These are phyloP conservation scores for Balearica regulorum DNA, from an alignment of 2,797 vertebrate species.

Conservation along the genomic window DNA sequence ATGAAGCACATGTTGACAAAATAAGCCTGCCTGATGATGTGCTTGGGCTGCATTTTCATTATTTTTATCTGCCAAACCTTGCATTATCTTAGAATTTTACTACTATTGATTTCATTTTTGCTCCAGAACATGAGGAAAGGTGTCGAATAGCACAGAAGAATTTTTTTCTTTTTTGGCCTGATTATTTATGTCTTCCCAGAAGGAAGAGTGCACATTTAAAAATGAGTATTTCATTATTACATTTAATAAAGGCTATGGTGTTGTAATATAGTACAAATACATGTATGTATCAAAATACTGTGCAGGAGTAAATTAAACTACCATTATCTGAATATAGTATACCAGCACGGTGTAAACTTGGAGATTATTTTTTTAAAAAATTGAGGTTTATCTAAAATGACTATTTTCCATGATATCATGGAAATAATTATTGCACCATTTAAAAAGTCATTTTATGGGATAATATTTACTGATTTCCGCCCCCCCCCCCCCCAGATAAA, in stretches of 20 bases:
- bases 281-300: not conserved
- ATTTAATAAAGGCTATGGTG: not conserved
- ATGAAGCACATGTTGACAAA: constrained; percentile 44
- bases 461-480: not conserved
- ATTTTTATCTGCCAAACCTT: constrained; percentile 35
- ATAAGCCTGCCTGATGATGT: not conserved
- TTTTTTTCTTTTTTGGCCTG: not conserved
- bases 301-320: not conserved
- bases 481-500: too few species aligned
- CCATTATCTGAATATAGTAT: not conserved
- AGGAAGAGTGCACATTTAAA: not conserved
- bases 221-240: not conserved
- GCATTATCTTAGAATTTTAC: constrained; percentile 28
- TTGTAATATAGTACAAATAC: not conserved
- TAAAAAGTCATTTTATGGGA: not conserved
- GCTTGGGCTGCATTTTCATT: not conserved
- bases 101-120: constrained; percentile 22
- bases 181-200: not conserved
- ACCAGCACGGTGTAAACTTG: not conserved
- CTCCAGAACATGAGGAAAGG: not conserved
- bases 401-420: not conserved
- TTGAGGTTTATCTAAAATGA: not conserved
- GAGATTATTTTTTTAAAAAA: not conserved
- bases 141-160: not conserved
- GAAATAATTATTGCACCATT: not conserved